These are phyloP conservation scores for Periphyllus acericola DNA, from an alignment of 2,888 invertebrate genomes.

Conservation along the genomic window DNA sequence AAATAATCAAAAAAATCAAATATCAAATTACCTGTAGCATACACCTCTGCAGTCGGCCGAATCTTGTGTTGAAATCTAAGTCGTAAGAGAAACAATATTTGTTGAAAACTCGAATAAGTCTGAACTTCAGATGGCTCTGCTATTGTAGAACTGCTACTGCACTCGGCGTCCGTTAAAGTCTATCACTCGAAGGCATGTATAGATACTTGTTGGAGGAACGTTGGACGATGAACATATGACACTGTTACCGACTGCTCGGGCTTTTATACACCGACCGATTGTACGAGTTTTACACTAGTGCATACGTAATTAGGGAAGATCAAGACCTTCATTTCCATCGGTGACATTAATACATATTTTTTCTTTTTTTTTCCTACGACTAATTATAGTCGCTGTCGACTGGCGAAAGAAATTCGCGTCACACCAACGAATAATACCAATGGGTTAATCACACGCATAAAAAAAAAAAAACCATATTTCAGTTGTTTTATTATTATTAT, in stretches of 20 bases:
- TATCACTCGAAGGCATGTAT: neutral
- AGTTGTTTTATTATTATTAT: neutral
- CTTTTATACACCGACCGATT: conserved; percentile 40
- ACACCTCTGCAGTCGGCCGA: neutral
- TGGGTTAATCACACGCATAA: neutral
- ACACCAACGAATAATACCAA: neutral
- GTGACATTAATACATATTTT: conserved; percentile 10
- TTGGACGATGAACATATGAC: conserved; percentile 10
- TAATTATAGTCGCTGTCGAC: neutral
- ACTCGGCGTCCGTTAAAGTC: neutral
- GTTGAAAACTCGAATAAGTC: neutral
- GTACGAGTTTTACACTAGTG: neutral
- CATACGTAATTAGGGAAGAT: conserved; percentile 48
- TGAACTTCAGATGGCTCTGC: neutral
- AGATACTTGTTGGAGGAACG: neutral
- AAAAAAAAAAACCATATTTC: neutral
- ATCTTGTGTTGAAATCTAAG: neutral
- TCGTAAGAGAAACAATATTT: neutral
- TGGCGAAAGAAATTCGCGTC: conserved; percentile 1
- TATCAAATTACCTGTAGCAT: conserved; percentile 35
- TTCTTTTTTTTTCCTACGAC: neutral
- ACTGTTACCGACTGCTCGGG: neutral
- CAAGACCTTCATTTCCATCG: conserved; percentile 54
- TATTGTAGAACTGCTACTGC: neutral
- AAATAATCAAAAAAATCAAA: neutral